phyloP scores from a whole-genome alignment of 2,797 vertebrate genomes.

The Gymnoscopelus microlampas region DNA sequence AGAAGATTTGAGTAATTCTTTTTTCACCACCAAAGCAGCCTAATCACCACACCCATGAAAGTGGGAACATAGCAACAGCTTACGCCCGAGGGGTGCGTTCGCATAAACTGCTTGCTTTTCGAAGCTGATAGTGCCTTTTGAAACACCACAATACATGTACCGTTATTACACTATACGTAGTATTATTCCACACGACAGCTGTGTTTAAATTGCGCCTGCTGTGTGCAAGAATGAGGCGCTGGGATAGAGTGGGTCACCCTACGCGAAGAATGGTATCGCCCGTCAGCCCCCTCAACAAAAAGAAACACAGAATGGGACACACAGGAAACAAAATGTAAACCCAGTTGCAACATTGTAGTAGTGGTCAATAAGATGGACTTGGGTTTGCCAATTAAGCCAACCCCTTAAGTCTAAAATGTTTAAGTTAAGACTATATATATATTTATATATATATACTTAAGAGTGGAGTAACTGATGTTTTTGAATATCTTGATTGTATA shows the following conservation, averaged over 20 bases:
- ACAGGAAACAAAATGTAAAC: slow-evolving; percentile 78
- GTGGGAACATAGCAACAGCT: slow-evolving; percentile 87
- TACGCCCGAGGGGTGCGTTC: slow-evolving; percentile 64
- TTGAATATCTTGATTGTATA: neutral
- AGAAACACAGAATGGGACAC: slow-evolving; percentile 78
- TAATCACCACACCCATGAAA: slow-evolving; percentile 88
- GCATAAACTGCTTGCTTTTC: neutral
- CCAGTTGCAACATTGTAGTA: slow-evolving; percentile 2
- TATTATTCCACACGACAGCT: fast-evolving
- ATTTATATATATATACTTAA: neutral
- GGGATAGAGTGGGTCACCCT: slow-evolving; percentile 28
- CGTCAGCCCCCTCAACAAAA: slow-evolving; percentile 75
- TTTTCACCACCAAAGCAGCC: slow-evolving; percentile 73
- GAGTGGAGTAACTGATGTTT: neutral
- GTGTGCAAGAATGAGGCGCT: neutral
- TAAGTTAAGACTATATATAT: neutral
- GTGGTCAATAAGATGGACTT: slow-evolving; percentile 11
- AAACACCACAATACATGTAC: too few species aligned
- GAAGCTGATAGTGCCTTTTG: too few species aligned
- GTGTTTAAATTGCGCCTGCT: neutral
- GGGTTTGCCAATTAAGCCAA: slow-evolving; percentile 12
- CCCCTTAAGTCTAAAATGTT: neutral
- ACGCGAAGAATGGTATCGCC: slow-evolving; percentile 74
- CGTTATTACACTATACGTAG: too few species aligned
- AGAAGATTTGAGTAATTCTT: slow-evolving; percentile 69